Conservation (phyloP, 2,113 vertebrate genomes). For the Ictidomys tridecemlineatus region DNA sequence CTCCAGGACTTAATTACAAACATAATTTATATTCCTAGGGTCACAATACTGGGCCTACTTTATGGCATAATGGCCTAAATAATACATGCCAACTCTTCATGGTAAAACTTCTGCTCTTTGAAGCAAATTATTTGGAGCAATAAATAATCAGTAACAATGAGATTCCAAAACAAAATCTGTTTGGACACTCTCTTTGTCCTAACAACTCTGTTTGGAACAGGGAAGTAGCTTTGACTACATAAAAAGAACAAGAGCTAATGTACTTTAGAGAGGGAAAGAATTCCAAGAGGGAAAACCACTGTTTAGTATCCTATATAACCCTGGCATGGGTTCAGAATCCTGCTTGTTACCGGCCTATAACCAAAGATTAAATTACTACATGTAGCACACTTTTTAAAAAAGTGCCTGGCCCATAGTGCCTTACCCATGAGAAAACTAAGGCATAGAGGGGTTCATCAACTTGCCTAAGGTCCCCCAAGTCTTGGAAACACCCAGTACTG, state of each 20-base stretch:
- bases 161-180: conserved; percentile 13
- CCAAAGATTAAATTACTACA: conserved; percentile 12
- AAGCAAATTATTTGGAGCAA: conserved; percentile 6
- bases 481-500: neutral
- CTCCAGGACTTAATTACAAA: neutral
- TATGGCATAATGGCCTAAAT: neutral
- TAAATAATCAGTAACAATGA: conserved; percentile 33
- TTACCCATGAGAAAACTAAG: conserved; percentile 30
- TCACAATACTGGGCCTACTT: neutral
- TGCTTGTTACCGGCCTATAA: neutral
- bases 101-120: conserved; percentile 37
- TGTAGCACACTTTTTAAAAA: neutral
- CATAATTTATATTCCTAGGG: neutral
- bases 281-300: conserved; percentile 7
- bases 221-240: neutral
- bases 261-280: neutral
- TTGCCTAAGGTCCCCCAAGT: neutral
- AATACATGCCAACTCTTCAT: neutral
- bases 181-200: neutral
- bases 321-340: conserved; percentile 39
- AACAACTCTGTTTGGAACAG: neutral
- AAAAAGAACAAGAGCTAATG: neutral
- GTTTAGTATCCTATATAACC: neutral
- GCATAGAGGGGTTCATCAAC: neutral
- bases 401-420: neutral